Percentiles rank a stretch among this genome's conserved stretches.
Conservation (phyloP, 2,797 vertebrate species). For the Oceanodroma leucorhoa region DNA sequence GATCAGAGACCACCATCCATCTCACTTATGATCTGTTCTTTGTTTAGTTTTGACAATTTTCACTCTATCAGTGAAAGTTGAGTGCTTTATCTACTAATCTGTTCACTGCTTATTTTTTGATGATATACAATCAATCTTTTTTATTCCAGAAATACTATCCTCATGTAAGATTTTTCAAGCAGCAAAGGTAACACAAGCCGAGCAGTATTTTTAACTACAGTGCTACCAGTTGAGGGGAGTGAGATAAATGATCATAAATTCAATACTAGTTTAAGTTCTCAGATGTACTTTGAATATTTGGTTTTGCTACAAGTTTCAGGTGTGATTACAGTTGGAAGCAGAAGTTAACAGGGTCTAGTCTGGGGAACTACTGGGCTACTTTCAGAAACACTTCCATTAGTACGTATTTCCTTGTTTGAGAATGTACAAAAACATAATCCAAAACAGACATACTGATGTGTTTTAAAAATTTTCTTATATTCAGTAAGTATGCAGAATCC, state of each 20-base stretch:
- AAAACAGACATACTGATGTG: neutral
- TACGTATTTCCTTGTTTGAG: neutral
- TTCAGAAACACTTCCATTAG: neutral
- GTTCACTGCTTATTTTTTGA: neutral
- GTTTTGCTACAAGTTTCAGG: neutral
- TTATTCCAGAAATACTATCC: neutral
- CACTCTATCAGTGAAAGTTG: neutral
- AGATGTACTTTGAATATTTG: neutral
- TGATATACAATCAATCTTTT: neutral
- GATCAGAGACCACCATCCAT: neutral
- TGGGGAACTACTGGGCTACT: neutral
- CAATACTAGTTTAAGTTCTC: neutral
- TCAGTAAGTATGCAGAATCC: neutral
- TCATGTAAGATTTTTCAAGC: neutral
- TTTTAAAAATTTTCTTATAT: neutral
- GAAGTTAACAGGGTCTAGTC: neutral
- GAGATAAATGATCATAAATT: neutral
- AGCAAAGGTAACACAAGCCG: neutral
- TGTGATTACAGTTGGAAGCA: neutral
- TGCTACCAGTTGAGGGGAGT: neutral
- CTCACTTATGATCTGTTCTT: neutral
- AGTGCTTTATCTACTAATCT: neutral
- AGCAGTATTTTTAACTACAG: neutral
- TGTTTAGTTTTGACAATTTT: neutral
- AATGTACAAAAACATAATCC: neutral